These are phyloP conservation scores for Leptothorax acervorum DNA, from an alignment of 2,888 invertebrate species.

Conservation along the genomic window DNA sequence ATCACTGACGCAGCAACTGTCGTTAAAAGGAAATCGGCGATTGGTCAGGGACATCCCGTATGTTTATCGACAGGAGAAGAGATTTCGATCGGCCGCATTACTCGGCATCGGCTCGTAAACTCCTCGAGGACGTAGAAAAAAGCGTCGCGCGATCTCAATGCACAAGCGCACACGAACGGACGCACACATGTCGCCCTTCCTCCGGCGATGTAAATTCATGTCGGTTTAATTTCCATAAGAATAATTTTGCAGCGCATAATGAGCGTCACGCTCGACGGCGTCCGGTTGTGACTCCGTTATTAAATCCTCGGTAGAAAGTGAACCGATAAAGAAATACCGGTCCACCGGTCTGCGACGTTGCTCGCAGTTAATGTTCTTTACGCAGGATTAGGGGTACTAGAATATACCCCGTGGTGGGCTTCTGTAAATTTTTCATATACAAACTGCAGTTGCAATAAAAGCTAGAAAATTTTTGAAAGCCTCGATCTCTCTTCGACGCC, in stretches of 20 bases:
- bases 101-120: conserved; percentile 54
- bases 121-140: conserved; percentile 55
- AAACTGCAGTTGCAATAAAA: not conserved
- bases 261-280: conserved; percentile 61
- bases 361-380: conserved; percentile 58
- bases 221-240: conserved; percentile 69
- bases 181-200: conserved; percentile 56
- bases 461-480: not conserved
- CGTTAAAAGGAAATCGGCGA: conserved; percentile 41
- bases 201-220: conserved; percentile 49
- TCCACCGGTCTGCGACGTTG: conserved; percentile 40
- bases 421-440: not conserved
- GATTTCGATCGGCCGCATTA: conserved; percentile 42
- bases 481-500: too few species aligned
- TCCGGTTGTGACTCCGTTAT: conserved; percentile 66
- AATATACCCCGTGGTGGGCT: conserved; percentile 10
- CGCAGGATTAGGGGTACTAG: conserved; percentile 54
- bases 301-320: conserved; percentile 69
- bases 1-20: conserved; percentile 26
- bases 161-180: conserved; percentile 28
- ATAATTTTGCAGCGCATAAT: conserved; percentile 69
- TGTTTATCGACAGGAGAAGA: conserved; percentile 31
- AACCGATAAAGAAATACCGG: conserved; percentile 67
- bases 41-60: conserved; percentile 42
- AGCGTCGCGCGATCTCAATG: conserved; percentile 46